Percentiles rank a stretch among this genome's conserved stretches.
Evolutionary conservation across 2,113 vertebrate species (phyloP).

Genomic region (Bostrychus sinensis): DNA sequence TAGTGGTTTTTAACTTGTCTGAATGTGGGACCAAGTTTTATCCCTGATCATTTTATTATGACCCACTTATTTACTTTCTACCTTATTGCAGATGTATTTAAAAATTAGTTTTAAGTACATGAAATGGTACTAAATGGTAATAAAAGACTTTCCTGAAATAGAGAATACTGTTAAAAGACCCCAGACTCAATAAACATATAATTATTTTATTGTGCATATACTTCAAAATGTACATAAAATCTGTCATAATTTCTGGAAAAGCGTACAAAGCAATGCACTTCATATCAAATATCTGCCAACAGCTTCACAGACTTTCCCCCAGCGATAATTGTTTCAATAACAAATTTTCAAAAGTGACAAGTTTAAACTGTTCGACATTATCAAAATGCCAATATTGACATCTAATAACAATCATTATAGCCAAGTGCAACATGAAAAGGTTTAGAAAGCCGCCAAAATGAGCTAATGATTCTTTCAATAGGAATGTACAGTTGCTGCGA

Average conservation of each 20-base stretch:
- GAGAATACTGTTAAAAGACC: not conserved
- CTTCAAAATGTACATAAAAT: constrained; percentile 40
- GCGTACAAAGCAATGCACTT: constrained; percentile 26
- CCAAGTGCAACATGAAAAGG: constrained; percentile 32
- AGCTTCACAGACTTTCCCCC: constrained; percentile 21
- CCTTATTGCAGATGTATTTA: no score
- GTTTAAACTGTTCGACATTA: constrained; percentile 26
- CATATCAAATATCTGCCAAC: constrained; percentile 28
- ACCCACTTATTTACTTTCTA: no score
- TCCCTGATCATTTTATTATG: no score
- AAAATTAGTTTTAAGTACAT: no score
- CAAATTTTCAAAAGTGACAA: constrained; percentile 33
- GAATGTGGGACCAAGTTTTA: not conserved
- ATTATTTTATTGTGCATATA: constrained; percentile 39
- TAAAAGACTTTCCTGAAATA: no score
- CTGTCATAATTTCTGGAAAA: constrained; percentile 21
- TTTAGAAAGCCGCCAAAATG: constrained; percentile 9
- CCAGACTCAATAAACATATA: not conserved
- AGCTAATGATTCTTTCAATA: not conserved
- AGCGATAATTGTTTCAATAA: not conserved
- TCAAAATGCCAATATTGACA: constrained; percentile 21
- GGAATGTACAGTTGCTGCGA: constrained; percentile 29
- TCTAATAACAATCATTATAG: constrained; percentile 21
- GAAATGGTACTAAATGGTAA: no score
- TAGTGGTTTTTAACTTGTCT: not conserved